phyloP scores from a whole-genome alignment of 1,140 invertebrate genomes.

The Ruditapes philippinarum region DNA sequence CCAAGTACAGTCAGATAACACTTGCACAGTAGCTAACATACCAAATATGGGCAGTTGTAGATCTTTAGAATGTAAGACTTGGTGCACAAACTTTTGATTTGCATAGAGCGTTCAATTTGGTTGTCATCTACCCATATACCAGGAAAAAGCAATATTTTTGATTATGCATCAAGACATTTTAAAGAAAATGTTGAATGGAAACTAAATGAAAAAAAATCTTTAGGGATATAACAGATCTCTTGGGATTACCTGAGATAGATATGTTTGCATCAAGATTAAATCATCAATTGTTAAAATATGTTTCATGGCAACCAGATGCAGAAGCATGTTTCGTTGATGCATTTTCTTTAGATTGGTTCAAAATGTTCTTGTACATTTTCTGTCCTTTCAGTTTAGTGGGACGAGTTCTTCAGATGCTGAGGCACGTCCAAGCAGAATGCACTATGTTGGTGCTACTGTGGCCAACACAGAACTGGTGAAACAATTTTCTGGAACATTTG shows the following conservation, averaged over 20 bases:
- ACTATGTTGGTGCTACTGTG: constrained; percentile 49
- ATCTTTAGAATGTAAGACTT: neutral
- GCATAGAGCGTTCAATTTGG: too few species aligned
- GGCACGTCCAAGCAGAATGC: neutral
- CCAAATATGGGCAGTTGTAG: neutral
- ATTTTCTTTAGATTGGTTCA: constrained; percentile 57
- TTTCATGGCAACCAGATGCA: constrained; percentile 66
- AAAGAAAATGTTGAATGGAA: too few species aligned
- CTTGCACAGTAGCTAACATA: neutral
- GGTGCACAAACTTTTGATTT: neutral
- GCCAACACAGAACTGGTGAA: constrained; percentile 3
- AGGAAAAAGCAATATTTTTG: too few species aligned
- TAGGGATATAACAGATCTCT: too few species aligned
- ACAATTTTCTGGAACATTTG: neutral
- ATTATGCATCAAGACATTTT: too few species aligned
- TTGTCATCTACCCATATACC: too few species aligned
- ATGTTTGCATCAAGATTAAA: too few species aligned
- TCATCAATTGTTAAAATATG: constrained; percentile 53
- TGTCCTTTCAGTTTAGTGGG: too few species aligned
- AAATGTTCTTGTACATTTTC: constrained; percentile 41
- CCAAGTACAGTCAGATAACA: neutral
- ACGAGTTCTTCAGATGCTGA: constrained; percentile 25
- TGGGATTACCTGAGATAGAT: too few species aligned
- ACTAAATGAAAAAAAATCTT: too few species aligned
- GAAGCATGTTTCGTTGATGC: constrained; percentile 55